Base-by-base conservation (phyloP, 2,888 invertebrate species). In the Torymus aiolomorphi region DNA sequence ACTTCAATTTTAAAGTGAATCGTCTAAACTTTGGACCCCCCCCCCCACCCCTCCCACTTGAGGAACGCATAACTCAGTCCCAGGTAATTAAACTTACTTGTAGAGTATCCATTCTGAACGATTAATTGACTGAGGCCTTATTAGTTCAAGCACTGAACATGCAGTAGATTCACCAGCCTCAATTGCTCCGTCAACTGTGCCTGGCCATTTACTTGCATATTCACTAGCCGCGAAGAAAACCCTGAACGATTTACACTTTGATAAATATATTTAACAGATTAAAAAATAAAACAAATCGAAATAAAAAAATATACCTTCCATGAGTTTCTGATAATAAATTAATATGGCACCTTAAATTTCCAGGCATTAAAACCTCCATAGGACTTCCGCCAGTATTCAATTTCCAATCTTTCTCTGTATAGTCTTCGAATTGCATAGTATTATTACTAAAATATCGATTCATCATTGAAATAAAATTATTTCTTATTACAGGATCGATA, bases 51-150 rank as follows among this genome's bases (percentile, higher is more conserved):
- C n/a, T n/a, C n/a, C n/a, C n/a, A n/a, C 20, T 20, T 20, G 20
- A 31, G 31, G 8, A 31, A 31, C 8, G 31, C 8, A 31, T 31
- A 31, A 2, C 31, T 31, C 2, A 31, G 8, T 31, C 2, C 31
- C 31, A 31, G 31, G 8, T 31, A 31, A 31, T 31, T 31, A 31
- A 31, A 12, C 49, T 54, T 14, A 80, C 80, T 63, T 61, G 14
- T 66, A 57, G 18, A 95, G 92, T 84, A 96, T 90, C 80, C 80
- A 80, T 65, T 82, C 82, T 11, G 24, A 54, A 14, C 49, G 66
- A 63, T 20, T 82, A 5, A 88, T 82, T 3, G 85, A 81, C 71
- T 88, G 88, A 0, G 88, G 88, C 76, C 88, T 83, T 54, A 80
- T 74, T 42, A 76, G 81, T 71, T 83, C 76, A 1, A 88, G 80